Evolutionary conservation across 23 tunicate species (phyloP).

Genomic region (Ciona savignyi): DNA sequence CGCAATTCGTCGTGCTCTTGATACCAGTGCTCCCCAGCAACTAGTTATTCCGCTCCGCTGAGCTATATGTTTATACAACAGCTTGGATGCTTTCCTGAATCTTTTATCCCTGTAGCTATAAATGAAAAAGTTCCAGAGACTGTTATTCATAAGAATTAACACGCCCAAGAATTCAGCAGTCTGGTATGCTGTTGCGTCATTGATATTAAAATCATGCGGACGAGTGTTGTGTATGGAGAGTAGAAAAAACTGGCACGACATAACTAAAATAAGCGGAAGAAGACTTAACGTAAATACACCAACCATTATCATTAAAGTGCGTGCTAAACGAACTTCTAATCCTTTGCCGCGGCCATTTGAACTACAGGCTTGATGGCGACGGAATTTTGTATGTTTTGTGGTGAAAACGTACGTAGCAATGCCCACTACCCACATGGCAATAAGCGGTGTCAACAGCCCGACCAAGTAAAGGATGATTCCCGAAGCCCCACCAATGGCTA

Average conservation of each 20-base stretch:
- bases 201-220: slow-evolving; percentile 1
- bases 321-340: slow-evolving; percentile 38
- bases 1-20: not conserved
- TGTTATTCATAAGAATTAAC: slow-evolving; percentile 29
- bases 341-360: slow-evolving; percentile 2
- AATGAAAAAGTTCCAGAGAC: slow-evolving; percentile 49
- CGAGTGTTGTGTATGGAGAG: not conserved
- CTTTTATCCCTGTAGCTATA: slow-evolving; percentile 28
- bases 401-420: slow-evolving; percentile 19
- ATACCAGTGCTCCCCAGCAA: not conserved
- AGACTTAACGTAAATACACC: slow-evolving; percentile 44
- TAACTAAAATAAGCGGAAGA: slow-evolving; percentile 26
- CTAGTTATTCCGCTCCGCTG: not conserved
- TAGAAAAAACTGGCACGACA: slow-evolving; percentile 1
- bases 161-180: slow-evolving; percentile 14
- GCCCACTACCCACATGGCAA: slow-evolving; percentile 34
- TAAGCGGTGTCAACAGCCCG: slow-evolving; percentile 36
- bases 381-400: slow-evolving; percentile 7
- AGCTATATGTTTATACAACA: not conserved
- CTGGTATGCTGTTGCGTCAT: slow-evolving; percentile 11
- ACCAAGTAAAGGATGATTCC: slow-evolving; percentile 31
- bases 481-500: slow-evolving; percentile 18
- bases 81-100: slow-evolving; percentile 17
- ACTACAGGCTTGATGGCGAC: not conserved
- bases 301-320: slow-evolving; percentile 66